These are phyloP conservation scores for Dasysyrphus tricinctus DNA, from an alignment of 2,888 invertebrate species.

Conservation along the genomic window DNA sequence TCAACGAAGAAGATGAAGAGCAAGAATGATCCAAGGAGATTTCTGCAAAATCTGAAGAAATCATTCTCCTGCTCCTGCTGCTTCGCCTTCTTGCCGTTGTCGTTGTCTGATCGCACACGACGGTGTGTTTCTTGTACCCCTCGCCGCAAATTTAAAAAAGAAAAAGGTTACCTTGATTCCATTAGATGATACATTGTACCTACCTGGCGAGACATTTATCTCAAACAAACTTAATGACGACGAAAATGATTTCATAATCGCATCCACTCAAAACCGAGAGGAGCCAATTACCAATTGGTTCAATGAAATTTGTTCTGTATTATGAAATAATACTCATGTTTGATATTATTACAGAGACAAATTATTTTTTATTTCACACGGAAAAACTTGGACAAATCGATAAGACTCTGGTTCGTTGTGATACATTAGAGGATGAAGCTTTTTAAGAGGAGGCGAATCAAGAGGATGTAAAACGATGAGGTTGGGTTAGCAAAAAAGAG, in stretches of 20 bases:
- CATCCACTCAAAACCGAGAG: constrained; percentile 27
- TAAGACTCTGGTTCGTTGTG: constrained; percentile 62
- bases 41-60: constrained; percentile 34
- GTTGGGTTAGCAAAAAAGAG: constrained; percentile 30
- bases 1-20: constrained; percentile 1
- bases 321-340: constrained; percentile 24
- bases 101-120: background rate
- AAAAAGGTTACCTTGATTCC: constrained; percentile 64
- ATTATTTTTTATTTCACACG: constrained; percentile 31
- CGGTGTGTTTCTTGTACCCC: background rate
- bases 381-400: constrained; percentile 71
- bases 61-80: background rate
- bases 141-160: constrained; percentile 16
- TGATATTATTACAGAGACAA: background rate
- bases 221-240: constrained; percentile 26
- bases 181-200: constrained; percentile 31
- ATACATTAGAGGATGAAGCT: constrained; percentile 45
- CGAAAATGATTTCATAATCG: constrained; percentile 66
- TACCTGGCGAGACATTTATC: constrained; percentile 35
- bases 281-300: constrained; percentile 21
- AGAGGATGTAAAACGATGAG: constrained; percentile 37
- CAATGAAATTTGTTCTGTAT: constrained; percentile 14
- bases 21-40: constrained; percentile 23
- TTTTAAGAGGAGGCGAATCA: constrained; percentile 10
- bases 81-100: background rate